Evolutionary conservation across 2,797 vertebrate genomes (phyloP).

Genomic region (Pantherophis vulpinus): DNA sequence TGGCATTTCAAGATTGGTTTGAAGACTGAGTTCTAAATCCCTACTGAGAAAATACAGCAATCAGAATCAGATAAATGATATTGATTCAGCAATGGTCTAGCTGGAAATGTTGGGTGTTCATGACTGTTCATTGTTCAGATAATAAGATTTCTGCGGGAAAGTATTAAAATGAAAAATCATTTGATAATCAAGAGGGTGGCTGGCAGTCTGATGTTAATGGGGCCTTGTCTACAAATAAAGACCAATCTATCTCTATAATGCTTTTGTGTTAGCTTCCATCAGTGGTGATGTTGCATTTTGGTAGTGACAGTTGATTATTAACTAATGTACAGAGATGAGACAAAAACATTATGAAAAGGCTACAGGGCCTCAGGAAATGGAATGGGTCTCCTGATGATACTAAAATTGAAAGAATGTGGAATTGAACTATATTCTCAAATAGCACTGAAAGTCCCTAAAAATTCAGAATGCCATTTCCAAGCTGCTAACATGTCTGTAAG

Average conservation of each 20-base stretch:
- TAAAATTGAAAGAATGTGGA: neutral
- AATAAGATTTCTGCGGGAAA: constrained; percentile 21
- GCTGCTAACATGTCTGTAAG: neutral
- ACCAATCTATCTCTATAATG: neutral
- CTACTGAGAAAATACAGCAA: constrained; percentile 53
- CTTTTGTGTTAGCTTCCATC: constrained; percentile 15
- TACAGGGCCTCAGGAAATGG: neutral
- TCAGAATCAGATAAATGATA: constrained; percentile 62
- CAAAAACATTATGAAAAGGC: neutral
- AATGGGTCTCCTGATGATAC: neutral
- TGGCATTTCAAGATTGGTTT: constrained; percentile 60
- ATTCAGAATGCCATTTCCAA: neutral
- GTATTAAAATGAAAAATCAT: constrained; percentile 41
- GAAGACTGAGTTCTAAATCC: constrained; percentile 55
- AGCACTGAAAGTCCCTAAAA: neutral
- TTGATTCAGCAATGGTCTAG: constrained; percentile 49
- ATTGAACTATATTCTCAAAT: neutral
- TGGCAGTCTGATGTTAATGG: constrained; percentile 18
- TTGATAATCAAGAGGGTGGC: neutral
- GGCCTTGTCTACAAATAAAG: neutral
- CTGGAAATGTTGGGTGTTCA: constrained; percentile 42
- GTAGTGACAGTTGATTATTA: neutral
- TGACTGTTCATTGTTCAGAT: constrained; percentile 27
- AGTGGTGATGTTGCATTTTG: neutral
- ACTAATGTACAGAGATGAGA: neutral